Conservation (phyloP, 2,797 vertebrate species). For the Chelon labrosus region DNA sequence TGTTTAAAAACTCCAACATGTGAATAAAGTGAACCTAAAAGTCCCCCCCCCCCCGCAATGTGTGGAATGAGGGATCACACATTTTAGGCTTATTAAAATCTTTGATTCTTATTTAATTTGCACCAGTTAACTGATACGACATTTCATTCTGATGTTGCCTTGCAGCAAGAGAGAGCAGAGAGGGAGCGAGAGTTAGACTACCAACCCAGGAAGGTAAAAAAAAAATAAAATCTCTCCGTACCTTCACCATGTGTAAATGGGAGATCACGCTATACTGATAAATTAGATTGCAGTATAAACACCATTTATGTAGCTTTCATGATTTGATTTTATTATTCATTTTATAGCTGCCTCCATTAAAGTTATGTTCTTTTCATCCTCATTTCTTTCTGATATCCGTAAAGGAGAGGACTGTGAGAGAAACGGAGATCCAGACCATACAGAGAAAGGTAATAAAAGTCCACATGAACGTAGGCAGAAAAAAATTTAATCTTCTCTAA, state of each 20-base stretch:
- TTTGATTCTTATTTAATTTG: constrained; percentile 6
- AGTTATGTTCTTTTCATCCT: background rate
- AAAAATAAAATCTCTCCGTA: constrained; percentile 31
- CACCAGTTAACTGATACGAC: constrained; percentile 45
- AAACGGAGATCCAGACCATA: constrained; percentile 79
- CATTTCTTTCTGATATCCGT: constrained; percentile 25
- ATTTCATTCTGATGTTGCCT: constrained; percentile 59
- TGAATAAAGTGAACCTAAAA: too few species aligned
- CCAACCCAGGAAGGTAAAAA: constrained; percentile 82
- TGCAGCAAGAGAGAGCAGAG: constrained; percentile 84
- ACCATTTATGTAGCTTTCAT: background rate
- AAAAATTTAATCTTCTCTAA: background rate
- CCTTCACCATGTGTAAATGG: background rate
- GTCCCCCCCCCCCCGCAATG: too few species aligned
- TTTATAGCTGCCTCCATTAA: background rate
- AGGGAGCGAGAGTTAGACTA: constrained; percentile 80
- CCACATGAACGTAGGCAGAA: background rate
- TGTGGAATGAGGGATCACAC: background rate
- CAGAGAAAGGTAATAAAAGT: constrained; percentile 79
- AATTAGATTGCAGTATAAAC: background rate
- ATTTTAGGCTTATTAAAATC: background rate
- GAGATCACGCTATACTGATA: background rate
- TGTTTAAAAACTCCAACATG: too few species aligned
- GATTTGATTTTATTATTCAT: background rate
- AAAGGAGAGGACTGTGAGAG: constrained; percentile 76